Percentiles rank a stretch among this genome's conserved stretches.
Conservation (phyloP, 2,797 vertebrate species). For the Lophotriccus pileatus region DNA sequence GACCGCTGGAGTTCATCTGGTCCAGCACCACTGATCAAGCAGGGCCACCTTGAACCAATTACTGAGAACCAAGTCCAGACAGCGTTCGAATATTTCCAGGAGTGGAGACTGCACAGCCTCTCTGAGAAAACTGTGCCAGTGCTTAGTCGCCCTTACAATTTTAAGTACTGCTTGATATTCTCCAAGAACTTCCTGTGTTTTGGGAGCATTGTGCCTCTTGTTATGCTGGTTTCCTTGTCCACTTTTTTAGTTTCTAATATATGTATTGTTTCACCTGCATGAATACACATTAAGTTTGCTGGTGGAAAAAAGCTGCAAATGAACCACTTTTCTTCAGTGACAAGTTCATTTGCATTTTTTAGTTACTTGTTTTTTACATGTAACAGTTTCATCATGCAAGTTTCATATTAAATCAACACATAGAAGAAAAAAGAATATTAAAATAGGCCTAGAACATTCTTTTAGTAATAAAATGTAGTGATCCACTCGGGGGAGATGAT, state of each 20-base stretch:
- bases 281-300: neutral
- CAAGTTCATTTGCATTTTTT: neutral
- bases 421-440: neutral
- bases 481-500: constrained; percentile 12
- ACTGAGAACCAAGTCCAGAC: neutral
- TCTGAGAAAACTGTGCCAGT: neutral
- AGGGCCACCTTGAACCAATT: too few species aligned
- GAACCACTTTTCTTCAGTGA: neutral
- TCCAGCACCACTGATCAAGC: neutral
- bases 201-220: neutral
- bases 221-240: neutral
- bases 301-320: neutral
- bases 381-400: neutral
- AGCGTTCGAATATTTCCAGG: neutral
- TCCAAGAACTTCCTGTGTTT: neutral
- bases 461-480: neutral
- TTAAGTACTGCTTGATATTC: neutral
- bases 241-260: neutral
- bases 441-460: neutral
- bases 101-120: neutral
- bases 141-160: neutral
- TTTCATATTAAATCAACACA: neutral
- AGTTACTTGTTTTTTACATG: neutral
- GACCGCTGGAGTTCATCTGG: neutral
- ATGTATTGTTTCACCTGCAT: neutral